These are phyloP conservation scores for Pangasius mekongensis DNA, from an alignment of 2,797 vertebrate genomes.

Conservation along the genomic window DNA sequence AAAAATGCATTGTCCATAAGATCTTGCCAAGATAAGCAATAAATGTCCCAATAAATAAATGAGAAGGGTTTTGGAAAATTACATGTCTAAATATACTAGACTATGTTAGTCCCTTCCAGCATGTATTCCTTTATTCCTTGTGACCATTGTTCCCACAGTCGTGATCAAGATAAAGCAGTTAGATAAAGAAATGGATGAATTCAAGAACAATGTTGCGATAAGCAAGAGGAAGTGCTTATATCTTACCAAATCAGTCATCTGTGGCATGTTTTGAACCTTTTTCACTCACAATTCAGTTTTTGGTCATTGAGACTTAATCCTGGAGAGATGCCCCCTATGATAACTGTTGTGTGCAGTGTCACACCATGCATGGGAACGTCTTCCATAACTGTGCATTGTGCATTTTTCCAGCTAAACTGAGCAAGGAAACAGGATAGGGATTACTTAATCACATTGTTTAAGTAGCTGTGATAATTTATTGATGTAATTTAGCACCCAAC, in stretches of 20 bases:
- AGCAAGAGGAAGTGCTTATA: background rate
- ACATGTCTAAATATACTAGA: background rate
- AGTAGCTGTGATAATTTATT: background rate
- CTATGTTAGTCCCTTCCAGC: background rate
- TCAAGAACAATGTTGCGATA: background rate
- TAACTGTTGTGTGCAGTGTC: constrained; percentile 17
- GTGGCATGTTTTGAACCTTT: background rate
- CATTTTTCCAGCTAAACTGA: constrained; percentile 13
- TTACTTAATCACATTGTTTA: constrained; percentile 16
- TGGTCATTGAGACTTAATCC: constrained; percentile 9
- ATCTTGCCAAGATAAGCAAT: background rate
- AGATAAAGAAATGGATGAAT: background rate
- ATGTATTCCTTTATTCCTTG: background rate
- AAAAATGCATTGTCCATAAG: background rate
- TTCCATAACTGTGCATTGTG: background rate
- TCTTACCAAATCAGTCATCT: constrained; percentile 2
- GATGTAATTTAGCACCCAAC: background rate
- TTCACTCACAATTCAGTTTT: background rate
- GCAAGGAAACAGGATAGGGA: background rate
- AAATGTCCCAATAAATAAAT: background rate
- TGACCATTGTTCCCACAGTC: background rate
- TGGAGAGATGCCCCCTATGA: background rate
- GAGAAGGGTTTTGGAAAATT: background rate
- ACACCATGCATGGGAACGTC: background rate
- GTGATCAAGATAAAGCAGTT: background rate